Percentiles rank a stretch among this genome's conserved stretches.
Evolutionary conservation across 2,888 invertebrate genomes (phyloP).

Genomic region (Eubasilissa splendida): DNA sequence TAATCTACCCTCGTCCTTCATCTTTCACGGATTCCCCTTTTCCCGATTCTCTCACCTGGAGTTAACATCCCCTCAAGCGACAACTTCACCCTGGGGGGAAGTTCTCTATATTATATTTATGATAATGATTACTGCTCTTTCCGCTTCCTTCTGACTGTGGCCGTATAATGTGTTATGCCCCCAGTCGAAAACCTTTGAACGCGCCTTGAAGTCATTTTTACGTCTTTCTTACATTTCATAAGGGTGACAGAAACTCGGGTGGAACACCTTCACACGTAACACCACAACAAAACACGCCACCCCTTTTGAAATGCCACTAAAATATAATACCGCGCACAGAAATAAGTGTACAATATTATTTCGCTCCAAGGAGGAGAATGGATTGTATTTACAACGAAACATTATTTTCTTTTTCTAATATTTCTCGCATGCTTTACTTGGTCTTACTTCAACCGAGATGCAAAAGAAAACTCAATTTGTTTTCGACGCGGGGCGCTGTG

Average conservation of each 20-base stretch:
- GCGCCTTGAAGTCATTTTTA: constrained; percentile 45
- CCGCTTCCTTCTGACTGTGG: constrained; percentile 26
- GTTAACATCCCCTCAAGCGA: constrained; percentile 11
- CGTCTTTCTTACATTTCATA: constrained; percentile 46
- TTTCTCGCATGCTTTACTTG: constrained; percentile 46
- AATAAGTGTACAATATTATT: not conserved
- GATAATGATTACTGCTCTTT: constrained; percentile 52
- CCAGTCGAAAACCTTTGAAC: constrained; percentile 45
- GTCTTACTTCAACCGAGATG: constrained; percentile 41
- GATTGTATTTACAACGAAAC: not conserved
- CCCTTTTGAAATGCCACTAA: not conserved
- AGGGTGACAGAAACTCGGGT: constrained; percentile 35
- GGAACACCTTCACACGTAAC: constrained; percentile 2
- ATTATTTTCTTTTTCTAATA: constrained; percentile 17
- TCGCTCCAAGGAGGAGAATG: not conserved
- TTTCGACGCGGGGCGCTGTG: constrained; percentile 51
- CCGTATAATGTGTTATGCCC: constrained; percentile 48
- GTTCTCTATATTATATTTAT: constrained; percentile 52
- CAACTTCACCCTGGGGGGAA: constrained; percentile 32
- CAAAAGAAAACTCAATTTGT: constrained; percentile 54
- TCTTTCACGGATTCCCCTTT: constrained; percentile 7
- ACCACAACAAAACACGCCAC: not conserved
- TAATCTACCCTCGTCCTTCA: no score
- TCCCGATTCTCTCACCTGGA: constrained; percentile 18
- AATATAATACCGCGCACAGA: not conserved